Conservation (phyloP, 2,113 vertebrate species). For the Ictalurus punctatus region DNA sequence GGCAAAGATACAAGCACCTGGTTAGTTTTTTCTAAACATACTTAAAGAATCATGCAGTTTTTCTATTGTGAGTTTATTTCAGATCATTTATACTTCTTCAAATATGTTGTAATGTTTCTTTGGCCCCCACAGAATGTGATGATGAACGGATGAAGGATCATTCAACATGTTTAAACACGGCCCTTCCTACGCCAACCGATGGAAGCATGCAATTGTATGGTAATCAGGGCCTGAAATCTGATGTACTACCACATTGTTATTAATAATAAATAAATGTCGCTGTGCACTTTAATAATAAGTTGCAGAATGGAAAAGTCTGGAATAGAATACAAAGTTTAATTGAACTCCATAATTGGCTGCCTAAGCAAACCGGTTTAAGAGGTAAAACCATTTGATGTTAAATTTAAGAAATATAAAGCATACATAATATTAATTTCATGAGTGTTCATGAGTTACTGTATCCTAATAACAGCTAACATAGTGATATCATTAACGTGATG, state of each 20-base stretch:
- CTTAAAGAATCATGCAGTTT: neutral
- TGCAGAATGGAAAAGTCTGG: neutral
- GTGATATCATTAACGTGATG: neutral
- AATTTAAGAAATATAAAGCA: neutral
- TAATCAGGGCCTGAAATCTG: neutral
- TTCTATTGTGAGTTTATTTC: no score
- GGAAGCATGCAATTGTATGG: neutral
- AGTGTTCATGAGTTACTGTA: neutral
- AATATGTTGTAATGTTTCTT: neutral
- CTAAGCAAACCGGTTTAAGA: neutral
- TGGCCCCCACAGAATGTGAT: neutral
- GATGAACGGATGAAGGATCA: slow-evolving; percentile 8
- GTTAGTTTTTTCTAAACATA: slow-evolving; percentile 19
- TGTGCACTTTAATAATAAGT: neutral
- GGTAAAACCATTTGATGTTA: neutral
- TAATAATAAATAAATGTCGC: neutral
- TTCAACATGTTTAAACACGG: neutral
- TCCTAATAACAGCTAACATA: neutral
- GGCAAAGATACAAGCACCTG: rapidly evolving
- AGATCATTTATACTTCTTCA: neutral
- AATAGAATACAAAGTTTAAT: neutral
- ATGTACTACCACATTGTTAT: neutral
- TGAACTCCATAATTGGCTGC: neutral
- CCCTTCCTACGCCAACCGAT: neutral
- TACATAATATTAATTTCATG: neutral